These are phyloP conservation scores for Prenolepis imparis DNA, from an alignment of 2,888 invertebrate species.

Conservation along the genomic window DNA sequence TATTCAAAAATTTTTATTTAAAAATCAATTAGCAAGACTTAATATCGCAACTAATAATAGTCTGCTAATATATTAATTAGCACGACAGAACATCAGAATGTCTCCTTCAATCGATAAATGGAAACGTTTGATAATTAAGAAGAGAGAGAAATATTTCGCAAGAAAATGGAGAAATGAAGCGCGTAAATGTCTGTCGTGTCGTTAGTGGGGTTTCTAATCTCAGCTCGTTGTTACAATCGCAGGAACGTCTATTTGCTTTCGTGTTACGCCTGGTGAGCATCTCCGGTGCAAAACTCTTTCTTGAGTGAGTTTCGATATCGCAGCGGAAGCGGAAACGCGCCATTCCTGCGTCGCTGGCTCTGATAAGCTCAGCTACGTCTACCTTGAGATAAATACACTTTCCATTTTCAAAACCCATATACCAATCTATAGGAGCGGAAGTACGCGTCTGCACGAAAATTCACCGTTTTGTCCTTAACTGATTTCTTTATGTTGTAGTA, in stretches of 20 bases:
- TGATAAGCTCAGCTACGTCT: constrained; percentile 68
- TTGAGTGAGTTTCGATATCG: constrained; percentile 71
- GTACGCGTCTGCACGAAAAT: constrained; percentile 24
- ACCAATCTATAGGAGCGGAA: constrained; percentile 35
- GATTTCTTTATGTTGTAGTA: background rate
- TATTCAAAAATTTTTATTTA: background rate
- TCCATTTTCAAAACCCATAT: constrained; percentile 63
- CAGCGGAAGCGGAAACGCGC: constrained; percentile 73
- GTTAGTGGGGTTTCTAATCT: constrained; percentile 33
- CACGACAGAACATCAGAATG: background rate
- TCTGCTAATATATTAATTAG: constrained; percentile 9
- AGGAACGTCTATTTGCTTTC: constrained; percentile 58
- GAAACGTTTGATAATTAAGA: constrained; percentile 9
- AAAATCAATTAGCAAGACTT: background rate
- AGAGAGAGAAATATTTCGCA: background rate
- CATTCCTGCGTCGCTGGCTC: constrained; percentile 73
- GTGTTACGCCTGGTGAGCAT: constrained; percentile 48
- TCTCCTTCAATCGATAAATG: background rate
- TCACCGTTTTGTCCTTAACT: constrained; percentile 1
- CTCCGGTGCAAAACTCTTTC: constrained; percentile 69
- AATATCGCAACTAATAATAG: background rate
- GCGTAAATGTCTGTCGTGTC: constrained; percentile 9
- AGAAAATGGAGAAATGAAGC: constrained; percentile 28
- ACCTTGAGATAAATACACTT: constrained; percentile 66
- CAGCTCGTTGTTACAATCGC: constrained; percentile 12